phyloP scores from a whole-genome alignment of 2,888 invertebrate genomes.

The Parelbella ahira region DNA sequence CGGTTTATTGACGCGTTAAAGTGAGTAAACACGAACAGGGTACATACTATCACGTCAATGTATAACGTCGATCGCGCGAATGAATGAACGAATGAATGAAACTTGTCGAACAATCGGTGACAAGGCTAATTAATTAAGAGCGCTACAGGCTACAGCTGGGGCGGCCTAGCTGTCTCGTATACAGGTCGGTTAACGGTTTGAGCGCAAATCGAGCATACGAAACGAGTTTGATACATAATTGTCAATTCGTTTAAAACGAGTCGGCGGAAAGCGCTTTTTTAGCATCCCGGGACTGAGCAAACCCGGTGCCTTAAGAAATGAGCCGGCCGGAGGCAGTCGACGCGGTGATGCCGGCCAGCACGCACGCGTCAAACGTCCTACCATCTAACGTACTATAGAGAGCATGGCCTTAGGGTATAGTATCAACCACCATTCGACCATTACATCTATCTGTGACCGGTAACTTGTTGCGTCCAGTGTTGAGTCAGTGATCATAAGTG shows the following conservation, averaged over 20 bases:
- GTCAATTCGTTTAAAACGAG: slow-evolving; percentile 33
- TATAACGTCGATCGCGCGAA: slow-evolving; percentile 7
- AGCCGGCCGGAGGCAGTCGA: slow-evolving; percentile 41
- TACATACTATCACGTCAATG: slow-evolving; percentile 16
- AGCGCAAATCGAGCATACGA: slow-evolving; percentile 32
- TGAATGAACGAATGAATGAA: slow-evolving; percentile 10
- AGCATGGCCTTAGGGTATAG: background rate
- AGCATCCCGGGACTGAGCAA: slow-evolving; percentile 31
- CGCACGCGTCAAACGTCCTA: slow-evolving; percentile 28
- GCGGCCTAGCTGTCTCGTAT: slow-evolving; percentile 28
- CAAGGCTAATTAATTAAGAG: slow-evolving; percentile 21
- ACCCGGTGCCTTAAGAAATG: slow-evolving; percentile 32
- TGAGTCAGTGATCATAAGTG: slow-evolving; percentile 5
- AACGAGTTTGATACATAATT: slow-evolving; percentile 39
- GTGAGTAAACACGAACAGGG: slow-evolving; percentile 17
- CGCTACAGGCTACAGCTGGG: slow-evolving; percentile 9
- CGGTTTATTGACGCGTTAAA: slow-evolving; percentile 11
- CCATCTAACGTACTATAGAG: background rate
- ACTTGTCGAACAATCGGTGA: slow-evolving; percentile 17
- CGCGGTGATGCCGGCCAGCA: slow-evolving; percentile 40
- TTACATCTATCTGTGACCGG: too few relatives aligned
- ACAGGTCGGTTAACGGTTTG: slow-evolving; percentile 36
- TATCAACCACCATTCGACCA: background rate
- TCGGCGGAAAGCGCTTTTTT: slow-evolving; percentile 38
- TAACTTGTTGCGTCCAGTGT: too few relatives aligned